Conservation (phyloP, 1,140 invertebrate genomes). For the Ostrea denselamellosa region DNA sequence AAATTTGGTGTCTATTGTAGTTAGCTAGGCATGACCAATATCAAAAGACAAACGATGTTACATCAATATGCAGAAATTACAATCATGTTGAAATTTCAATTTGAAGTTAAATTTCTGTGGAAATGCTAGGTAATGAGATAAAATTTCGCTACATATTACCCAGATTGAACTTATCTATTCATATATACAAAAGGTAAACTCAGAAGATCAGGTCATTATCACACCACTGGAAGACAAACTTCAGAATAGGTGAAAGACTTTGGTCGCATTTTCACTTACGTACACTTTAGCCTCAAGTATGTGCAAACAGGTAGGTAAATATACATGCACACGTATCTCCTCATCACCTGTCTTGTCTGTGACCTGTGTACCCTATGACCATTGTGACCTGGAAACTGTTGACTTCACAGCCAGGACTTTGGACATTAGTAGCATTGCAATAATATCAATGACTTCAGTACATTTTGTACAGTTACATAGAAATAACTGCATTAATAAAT, state of each 20-base stretch:
- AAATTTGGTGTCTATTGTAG: conserved; percentile 1
- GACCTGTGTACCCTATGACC: neutral
- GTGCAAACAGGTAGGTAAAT: conserved; percentile 19
- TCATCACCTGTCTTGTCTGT: conserved; percentile 19
- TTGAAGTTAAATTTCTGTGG: neutral
- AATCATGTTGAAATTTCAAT: neutral
- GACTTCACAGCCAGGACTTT: neutral
- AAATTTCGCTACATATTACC: conserved; percentile 7
- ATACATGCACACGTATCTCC: neutral
- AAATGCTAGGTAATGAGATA: neutral
- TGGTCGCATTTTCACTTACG: conserved; percentile 27
- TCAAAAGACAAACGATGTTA: neutral
- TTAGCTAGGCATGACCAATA: neutral
- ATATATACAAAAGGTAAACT: neutral
- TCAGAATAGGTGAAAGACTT: conserved; percentile 17
- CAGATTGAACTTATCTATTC: conserved; percentile 4
- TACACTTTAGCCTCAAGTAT: neutral
- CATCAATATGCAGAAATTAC: conserved; percentile 10
- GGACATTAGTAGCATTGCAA: neutral
- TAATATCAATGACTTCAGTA: neutral
- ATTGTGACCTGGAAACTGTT: neutral
- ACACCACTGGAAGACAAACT: neutral
- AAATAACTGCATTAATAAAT: too few relatives aligned
- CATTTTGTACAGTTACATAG: neutral
- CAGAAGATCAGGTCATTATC: conserved; percentile 11